Evolutionary conservation across 2,797 vertebrate species (phyloP).

Genomic region (Carduelis carduelis): DNA sequence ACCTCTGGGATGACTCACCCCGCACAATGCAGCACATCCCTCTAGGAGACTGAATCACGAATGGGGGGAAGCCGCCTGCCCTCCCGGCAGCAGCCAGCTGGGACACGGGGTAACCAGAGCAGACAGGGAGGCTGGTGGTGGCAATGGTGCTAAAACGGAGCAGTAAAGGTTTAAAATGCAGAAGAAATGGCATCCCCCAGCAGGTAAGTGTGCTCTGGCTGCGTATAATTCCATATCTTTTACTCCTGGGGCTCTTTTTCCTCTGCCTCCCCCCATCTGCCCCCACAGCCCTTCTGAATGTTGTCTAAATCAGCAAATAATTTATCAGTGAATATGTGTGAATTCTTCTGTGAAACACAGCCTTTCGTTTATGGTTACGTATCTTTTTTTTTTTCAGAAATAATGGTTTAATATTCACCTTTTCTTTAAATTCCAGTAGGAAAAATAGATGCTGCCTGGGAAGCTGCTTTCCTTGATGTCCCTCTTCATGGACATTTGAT

Average conservation of each 20-base stretch:
- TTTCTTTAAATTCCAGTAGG: not conserved
- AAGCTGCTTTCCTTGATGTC: conserved; percentile 1
- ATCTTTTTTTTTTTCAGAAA: not conserved
- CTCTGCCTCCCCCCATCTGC: not conserved
- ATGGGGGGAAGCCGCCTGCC: conserved; percentile 57
- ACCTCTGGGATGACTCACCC: conserved; percentile 83
- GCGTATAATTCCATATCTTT: accelerated
- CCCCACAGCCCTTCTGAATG: not conserved
- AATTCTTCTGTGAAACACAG: not conserved
- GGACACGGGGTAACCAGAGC: conserved; percentile 51
- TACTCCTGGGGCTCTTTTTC: not conserved
- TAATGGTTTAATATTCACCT: not conserved
- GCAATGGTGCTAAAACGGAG: conserved; percentile 49
- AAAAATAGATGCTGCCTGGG: conserved; percentile 17
- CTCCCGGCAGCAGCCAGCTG: conserved; percentile 57
- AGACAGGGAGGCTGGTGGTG: conserved; percentile 27
- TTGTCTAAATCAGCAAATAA: not conserved
- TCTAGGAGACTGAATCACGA: conserved; percentile 84
- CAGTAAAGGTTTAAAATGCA: conserved; percentile 54
- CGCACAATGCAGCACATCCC: conserved; percentile 78
- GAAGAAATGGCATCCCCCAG: conserved; percentile 77
- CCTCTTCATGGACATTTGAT: not conserved
- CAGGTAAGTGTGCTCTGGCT: conserved; percentile 68
- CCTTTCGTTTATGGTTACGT: not conserved
- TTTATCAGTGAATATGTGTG: not conserved